Base-by-base conservation (phyloP, 2,113 vertebrate species). In the Corythornis vintsioides region DNA sequence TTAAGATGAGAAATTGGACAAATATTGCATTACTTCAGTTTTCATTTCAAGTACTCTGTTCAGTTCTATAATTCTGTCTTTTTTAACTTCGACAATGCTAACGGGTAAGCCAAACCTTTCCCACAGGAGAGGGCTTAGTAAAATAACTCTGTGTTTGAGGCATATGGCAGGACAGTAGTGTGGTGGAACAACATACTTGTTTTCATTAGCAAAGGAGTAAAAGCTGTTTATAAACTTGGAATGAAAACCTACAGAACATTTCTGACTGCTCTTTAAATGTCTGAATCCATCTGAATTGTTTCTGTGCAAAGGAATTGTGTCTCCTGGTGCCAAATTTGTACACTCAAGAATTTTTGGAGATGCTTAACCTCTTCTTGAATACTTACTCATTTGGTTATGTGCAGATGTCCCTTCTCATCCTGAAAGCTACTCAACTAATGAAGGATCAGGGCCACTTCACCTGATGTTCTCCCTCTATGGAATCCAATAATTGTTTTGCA, bases 401-500 rank as follows among this genome's bases (percentile, higher is more conserved):
- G 35, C 17, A 61, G n/a, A 5, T 87, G 38, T 86, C 63, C 38
- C 74, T 89, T 67, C 60, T 75, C 22, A 17, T 75, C 29, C 74
- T 75, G 35, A 71, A 71, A 59, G 42, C n/a, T 70, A 22, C 48
- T 84, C 59, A 40, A 1, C 47, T 83, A 61, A 28, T 50, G 74
- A 83, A 83, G 60, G 25, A 74, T 86, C 24, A 48, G 42, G 24
- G 20, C 35, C 12, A 6, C 72, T 87, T 91, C 33, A 31, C 29
- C 11, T 64, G 47, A 4, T 77, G 31, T 88, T 92, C 33, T 89
- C 8, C 45, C 45, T 53, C 33, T 86, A 70, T 88, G 60, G 63
- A 89, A 86, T 90, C 26, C 45, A 61, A 10, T 92, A 87, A 60
- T 56, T 86, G 56, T 86, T 92, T 93, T 91, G 45, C 65, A 50